Evolutionary conservation across 2,888 invertebrate genomes (phyloP), one percentile per base, ranked within the genome.

Genomic region (Pristionchus entomophagus): DNA sequence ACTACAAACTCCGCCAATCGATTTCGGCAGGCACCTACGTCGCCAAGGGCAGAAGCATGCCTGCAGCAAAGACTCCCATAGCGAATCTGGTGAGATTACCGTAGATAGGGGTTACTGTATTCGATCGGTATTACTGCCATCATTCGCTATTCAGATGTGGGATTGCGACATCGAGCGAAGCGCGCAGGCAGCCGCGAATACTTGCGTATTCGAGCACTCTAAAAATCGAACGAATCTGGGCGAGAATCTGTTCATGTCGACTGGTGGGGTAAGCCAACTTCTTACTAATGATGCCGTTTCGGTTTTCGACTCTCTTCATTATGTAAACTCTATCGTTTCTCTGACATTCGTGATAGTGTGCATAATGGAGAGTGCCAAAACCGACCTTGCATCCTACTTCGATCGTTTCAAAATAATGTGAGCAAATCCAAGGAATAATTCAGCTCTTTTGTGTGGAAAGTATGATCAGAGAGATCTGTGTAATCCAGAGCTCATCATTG

Each of bases 11-110:
- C 12, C 81, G 81, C 17, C 35, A 53, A 17, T 22, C 53, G 22
- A 81, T 81, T 53, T 81, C 81, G 8, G n/a, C 51, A 5, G 81
- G 81, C 6, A 32, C 41, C 14, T 81, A 56, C 32, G 53, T 56
- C 51, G 81, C 81, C 32, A 81, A 81, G n/a, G 56, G 81, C 8
- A 22, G 5, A 8, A 32, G 29, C 17, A 81, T 81, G 56, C 81
- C 81, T 0, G 56, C 81, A 3, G 81, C 81, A 19, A 17, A 29
- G 56, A 53, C n/a, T 81, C 56, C 81, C 35, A 81, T 81, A 22
- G 53, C 53, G 32, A 35, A 65, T 35, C 35, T 65, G 35, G 65
- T 65, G 56, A 26, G 26, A 26, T 59, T 59, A 59, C 56, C 26
- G 56, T 65, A 35, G n/a, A n/a, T 3, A 0, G 19, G 65, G 17